phyloP scores from a whole-genome alignment of 2,797 vertebrate genomes.

The Busarellus nigricollis region DNA sequence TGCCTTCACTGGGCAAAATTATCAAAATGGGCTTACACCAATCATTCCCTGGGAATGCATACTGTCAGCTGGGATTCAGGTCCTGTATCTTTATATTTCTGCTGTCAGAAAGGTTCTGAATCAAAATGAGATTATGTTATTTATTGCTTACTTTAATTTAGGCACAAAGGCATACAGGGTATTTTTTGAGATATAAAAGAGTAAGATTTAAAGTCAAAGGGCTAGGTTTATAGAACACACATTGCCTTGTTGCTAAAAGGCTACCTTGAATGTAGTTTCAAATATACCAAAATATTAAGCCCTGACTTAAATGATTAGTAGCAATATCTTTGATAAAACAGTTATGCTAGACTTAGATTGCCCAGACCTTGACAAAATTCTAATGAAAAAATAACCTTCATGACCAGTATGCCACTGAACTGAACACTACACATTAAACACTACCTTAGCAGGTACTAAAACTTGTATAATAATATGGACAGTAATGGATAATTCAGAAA shows the following conservation, averaged over 20 bases:
- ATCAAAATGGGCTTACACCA: not conserved
- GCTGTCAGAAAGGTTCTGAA: not conserved
- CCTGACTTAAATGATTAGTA: not conserved
- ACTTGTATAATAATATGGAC: not conserved
- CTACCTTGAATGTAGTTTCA: not conserved
- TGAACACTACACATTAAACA: not conserved
- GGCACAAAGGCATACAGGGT: not conserved
- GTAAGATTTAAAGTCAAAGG: not conserved
- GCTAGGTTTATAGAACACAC: not conserved
- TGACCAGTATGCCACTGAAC: not conserved
- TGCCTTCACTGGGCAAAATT: not conserved
- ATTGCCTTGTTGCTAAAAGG: not conserved
- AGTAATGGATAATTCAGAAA: not conserved
- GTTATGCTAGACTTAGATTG: not conserved
- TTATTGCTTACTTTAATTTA: not conserved
- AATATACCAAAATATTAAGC: not conserved
- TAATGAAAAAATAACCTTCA: not conserved
- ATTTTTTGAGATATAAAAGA: not conserved
- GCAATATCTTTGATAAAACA: not conserved
- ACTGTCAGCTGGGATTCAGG: not conserved
- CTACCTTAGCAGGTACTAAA: not conserved
- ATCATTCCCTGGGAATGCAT: not conserved
- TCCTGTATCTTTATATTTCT: not conserved
- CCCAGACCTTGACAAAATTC: not conserved
- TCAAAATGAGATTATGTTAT: not conserved